phyloP scores from a whole-genome alignment of 1,140 invertebrate species.

The Meloidogyne chitwoodi region DNA sequence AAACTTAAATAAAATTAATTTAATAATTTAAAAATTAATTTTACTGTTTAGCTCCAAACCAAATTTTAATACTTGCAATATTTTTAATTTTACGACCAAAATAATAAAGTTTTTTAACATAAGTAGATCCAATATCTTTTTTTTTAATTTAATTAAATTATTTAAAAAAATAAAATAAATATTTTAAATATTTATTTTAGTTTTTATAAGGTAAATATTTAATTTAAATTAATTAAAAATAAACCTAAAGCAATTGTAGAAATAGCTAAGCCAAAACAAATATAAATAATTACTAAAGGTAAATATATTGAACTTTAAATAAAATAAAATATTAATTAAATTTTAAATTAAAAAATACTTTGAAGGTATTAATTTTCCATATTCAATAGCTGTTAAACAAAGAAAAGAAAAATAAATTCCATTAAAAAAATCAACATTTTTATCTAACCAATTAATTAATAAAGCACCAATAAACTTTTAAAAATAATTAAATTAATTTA shows the following conservation, averaged over 20 bases:
- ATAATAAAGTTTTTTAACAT: conserved; percentile 51
- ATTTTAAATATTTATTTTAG: neutral
- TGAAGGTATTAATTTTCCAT: conserved; percentile 50
- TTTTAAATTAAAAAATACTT: conserved; percentile 11
- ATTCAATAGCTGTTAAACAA: conserved; percentile 57
- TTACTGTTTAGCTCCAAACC: conserved; percentile 55
- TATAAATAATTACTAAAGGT: conserved; percentile 50
- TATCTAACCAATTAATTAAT: conserved; percentile 46
- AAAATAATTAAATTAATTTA: neutral
- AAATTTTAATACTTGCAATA: conserved; percentile 53
- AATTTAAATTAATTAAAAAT: too few relatives aligned
- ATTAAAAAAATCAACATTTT: conserved; percentile 52
- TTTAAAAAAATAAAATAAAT: too few relatives aligned
- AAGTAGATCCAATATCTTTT: conserved; percentile 52
- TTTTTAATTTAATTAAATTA: too few relatives aligned
- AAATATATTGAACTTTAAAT: conserved; percentile 44
- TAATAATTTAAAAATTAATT: neutral
- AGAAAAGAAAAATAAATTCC: conserved; percentile 58
- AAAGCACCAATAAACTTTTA: conserved; percentile 44
- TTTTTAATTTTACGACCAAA: conserved; percentile 49
- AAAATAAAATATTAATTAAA: neutral
- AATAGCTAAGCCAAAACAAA: conserved; percentile 54
- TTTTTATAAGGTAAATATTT: too few relatives aligned
- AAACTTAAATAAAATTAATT: conserved; percentile 35
- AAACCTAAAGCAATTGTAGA: conserved; percentile 53